phyloP scores from a whole-genome alignment of 2,888 invertebrate genomes.

The Sesamia inferens region DNA sequence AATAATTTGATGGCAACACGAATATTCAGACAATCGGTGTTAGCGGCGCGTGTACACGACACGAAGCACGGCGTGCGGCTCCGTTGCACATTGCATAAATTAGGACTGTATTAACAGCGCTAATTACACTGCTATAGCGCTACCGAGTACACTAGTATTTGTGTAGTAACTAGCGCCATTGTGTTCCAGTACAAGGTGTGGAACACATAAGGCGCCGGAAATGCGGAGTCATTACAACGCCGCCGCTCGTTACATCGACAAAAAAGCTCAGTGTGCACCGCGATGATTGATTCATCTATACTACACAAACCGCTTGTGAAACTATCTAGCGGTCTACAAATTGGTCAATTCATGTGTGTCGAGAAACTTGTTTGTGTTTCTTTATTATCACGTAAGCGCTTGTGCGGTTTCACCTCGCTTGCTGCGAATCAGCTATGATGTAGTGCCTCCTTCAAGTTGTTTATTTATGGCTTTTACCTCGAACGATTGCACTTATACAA shows the following conservation, averaged over 20 bases:
- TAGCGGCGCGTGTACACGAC: constrained; percentile 48
- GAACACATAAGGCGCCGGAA: constrained; percentile 73
- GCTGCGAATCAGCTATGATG: constrained; percentile 70
- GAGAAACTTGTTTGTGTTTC: constrained; percentile 79
- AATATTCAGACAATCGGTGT: constrained; percentile 73
- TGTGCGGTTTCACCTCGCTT: constrained; percentile 73
- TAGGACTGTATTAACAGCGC: constrained; percentile 77
- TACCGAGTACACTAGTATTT: constrained; percentile 74
- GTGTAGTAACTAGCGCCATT: constrained; percentile 75
- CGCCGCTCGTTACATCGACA: constrained; percentile 78
- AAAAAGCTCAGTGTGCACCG: constrained; percentile 77
- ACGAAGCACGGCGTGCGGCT: constrained; percentile 56
- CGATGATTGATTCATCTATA: constrained; percentile 83
- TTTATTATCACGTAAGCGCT: constrained; percentile 75
- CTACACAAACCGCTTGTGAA: constrained; percentile 76
- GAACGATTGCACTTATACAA: constrained; percentile 67
- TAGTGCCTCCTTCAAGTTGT: constrained; percentile 65
- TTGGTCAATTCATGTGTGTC: constrained; percentile 80
- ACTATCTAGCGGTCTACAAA: constrained; percentile 80
- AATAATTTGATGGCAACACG: constrained; percentile 76
- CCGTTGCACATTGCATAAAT: constrained; percentile 74
- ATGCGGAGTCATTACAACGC: constrained; percentile 79
- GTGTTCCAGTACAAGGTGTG: constrained; percentile 72
- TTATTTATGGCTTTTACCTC: constrained; percentile 69
- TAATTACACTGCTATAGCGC: constrained; percentile 80